Evolutionary conservation across 2,888 invertebrate genomes (phyloP).

Genomic region (Saturnia japonica): DNA sequence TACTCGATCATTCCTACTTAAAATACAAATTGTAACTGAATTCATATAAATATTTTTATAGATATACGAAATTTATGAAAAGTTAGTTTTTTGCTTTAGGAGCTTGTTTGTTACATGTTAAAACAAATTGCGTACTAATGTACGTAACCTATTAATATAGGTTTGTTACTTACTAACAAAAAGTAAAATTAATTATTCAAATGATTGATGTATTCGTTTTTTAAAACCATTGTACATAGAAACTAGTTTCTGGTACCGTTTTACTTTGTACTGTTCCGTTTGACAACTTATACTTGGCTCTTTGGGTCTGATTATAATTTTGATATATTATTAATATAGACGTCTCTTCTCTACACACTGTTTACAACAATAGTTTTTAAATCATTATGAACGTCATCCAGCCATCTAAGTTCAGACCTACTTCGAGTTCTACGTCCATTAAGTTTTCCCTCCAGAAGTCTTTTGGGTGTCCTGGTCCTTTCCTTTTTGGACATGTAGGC

Average conservation of each 20-base stretch:
- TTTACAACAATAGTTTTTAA: neutral
- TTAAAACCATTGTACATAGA: conserved; percentile 59
- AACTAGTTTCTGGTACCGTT: conserved; percentile 56
- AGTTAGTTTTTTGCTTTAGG: no score
- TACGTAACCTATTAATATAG: neutral
- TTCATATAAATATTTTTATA: neutral
- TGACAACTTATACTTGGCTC: conserved; percentile 22
- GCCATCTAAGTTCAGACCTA: no score
- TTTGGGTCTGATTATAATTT: conserved; percentile 37
- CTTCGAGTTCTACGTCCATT: no score
- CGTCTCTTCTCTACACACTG: neutral
- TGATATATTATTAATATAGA: neutral
- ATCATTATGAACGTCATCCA: no score
- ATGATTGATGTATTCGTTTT: conserved; percentile 67
- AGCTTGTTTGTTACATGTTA: neutral
- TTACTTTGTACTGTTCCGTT: conserved; percentile 20
- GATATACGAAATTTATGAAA: neutral
- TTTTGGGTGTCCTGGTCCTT: no score
- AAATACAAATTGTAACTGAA: neutral
- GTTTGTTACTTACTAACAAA: conserved; percentile 43
- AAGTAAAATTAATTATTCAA: conserved; percentile 67
- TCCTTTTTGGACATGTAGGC: no score
- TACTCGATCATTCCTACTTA: neutral
- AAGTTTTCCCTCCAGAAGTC: no score
- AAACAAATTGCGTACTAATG: neutral